These are phyloP conservation scores for Chamaea fasciata DNA, from an alignment of 2,113 vertebrate genomes.

Conservation along the genomic window DNA sequence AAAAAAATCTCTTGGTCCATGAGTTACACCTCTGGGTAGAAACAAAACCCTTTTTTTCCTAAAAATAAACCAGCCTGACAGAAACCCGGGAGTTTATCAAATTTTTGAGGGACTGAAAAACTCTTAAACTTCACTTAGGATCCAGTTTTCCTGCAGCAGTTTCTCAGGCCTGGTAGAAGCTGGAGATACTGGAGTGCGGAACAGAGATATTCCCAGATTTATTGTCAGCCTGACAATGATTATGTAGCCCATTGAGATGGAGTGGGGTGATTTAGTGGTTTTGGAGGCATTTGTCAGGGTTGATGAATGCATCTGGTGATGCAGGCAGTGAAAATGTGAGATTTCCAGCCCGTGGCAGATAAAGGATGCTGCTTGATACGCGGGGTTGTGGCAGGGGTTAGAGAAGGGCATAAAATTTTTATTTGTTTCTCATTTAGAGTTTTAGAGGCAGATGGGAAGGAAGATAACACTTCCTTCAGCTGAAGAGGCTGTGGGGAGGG, in stretches of 20 bases:
- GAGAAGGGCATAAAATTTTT: not conserved
- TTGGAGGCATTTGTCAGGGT: constrained; percentile 35
- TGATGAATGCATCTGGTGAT: constrained; percentile 51
- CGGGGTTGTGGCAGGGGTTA: not conserved
- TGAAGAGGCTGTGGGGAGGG: not conserved
- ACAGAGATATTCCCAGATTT: constrained; percentile 29
- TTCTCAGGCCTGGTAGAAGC: not conserved
- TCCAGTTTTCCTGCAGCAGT: not conserved
- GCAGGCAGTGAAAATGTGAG: not conserved
- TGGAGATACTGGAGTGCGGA: not conserved
- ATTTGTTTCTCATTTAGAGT: constrained; percentile 21
- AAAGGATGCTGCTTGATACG: not conserved
- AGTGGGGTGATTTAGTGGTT: constrained; percentile 38
- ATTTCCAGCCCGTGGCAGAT: not conserved
- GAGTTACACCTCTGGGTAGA: not conserved
- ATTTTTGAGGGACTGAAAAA: not conserved
- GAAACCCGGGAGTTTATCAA: not conserved
- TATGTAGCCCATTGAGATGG: constrained; percentile 52
- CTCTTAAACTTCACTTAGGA: not conserved
- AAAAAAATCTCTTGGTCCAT: not conserved
- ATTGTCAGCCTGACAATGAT: constrained; percentile 19
- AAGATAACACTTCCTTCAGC: not conserved
- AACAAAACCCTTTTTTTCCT: not conserved
- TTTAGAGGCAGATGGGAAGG: not conserved
- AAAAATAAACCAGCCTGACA: not conserved